Conservation (phyloP, 2,888 invertebrate genomes). For the Oxyteleia sp. region DNA sequence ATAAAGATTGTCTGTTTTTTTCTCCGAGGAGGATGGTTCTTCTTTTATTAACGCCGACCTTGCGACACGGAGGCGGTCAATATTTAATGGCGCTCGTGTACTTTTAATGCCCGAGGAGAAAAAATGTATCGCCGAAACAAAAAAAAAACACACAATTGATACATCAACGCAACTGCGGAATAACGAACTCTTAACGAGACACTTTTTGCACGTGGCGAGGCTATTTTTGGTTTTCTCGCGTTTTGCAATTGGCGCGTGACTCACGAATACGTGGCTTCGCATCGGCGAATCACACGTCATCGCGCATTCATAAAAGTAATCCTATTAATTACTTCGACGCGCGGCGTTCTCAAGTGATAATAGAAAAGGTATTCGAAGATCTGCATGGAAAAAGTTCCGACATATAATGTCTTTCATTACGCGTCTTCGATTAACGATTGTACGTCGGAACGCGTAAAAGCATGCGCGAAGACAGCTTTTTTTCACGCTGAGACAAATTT, state of each 20-base stretch:
- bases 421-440: too few relatives aligned
- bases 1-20: too few relatives aligned
- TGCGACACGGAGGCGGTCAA: constrained; percentile 11
- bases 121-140: not conserved
- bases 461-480: too few relatives aligned
- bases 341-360: not conserved
- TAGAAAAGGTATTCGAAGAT: too few relatives aligned
- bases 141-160: not conserved
- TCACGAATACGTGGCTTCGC: constrained; percentile 34
- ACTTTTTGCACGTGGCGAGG: constrained; percentile 78
- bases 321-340: constrained; percentile 15
- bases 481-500: too few relatives aligned
- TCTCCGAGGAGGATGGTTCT: too few relatives aligned
- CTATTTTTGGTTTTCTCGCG: constrained; percentile 59
- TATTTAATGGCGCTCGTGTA: not conserved
- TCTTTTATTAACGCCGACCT: constrained; percentile 16
- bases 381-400: too few relatives aligned
- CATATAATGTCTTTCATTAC: too few relatives aligned
- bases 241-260: constrained; percentile 58
- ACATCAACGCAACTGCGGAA: not conserved
- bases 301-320: constrained; percentile 67
- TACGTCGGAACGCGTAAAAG: too few relatives aligned
- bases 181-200: constrained; percentile 25
- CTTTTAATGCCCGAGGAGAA: not conserved
- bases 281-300: constrained; percentile 67